Percentiles rank a stretch among this genome's conserved stretches.
phyloP scores from a whole-genome alignment of 2,888 invertebrate genomes.

The Xylota sylvarum region DNA sequence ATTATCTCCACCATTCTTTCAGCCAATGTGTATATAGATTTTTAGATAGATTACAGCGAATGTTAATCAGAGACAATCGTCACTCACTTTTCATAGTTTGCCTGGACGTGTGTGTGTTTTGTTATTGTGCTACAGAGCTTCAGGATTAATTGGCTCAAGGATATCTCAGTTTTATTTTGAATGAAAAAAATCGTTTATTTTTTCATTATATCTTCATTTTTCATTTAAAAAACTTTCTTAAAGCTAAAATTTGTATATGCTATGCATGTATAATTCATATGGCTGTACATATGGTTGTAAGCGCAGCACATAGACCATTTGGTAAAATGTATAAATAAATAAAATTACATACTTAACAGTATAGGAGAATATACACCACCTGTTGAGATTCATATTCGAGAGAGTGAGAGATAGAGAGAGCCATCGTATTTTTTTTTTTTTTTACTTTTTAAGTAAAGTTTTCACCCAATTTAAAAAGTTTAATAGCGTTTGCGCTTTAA shows the following conservation, averaged over 20 bases:
- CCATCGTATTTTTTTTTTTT: slow-evolving; percentile 52
- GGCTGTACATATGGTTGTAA: slow-evolving; percentile 35
- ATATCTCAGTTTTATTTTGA: slow-evolving; percentile 71
- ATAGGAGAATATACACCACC: slow-evolving; percentile 73
- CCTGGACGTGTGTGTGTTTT: slow-evolving; percentile 38
- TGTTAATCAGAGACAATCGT: slow-evolving; percentile 11
- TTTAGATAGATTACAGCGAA: slow-evolving; percentile 26
- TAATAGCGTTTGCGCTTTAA: slow-evolving; percentile 20
- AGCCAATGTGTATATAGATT: slow-evolving; percentile 10
- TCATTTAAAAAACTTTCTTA: slow-evolving; percentile 64
- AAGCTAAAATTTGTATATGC: slow-evolving; percentile 55
- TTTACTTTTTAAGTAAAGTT: slow-evolving; percentile 13
- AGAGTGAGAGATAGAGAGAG: slow-evolving; percentile 75
- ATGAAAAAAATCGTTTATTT: slow-evolving; percentile 77
- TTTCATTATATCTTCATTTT: slow-evolving; percentile 72
- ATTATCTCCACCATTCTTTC: slow-evolving; percentile 40
- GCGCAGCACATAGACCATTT: slow-evolving; percentile 50
- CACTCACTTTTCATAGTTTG: not conserved
- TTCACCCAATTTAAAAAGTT: not conserved
- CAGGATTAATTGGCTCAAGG: slow-evolving; percentile 70
- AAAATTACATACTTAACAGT: slow-evolving; percentile 71
- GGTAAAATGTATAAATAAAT: slow-evolving; percentile 49
- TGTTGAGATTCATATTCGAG: slow-evolving; percentile 73
- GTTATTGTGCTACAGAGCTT: slow-evolving; percentile 74
- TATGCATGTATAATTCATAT: slow-evolving; percentile 45